Evolutionary conservation across 2,113 vertebrate species (phyloP).

Genomic region (Carassius carassius): DNA sequence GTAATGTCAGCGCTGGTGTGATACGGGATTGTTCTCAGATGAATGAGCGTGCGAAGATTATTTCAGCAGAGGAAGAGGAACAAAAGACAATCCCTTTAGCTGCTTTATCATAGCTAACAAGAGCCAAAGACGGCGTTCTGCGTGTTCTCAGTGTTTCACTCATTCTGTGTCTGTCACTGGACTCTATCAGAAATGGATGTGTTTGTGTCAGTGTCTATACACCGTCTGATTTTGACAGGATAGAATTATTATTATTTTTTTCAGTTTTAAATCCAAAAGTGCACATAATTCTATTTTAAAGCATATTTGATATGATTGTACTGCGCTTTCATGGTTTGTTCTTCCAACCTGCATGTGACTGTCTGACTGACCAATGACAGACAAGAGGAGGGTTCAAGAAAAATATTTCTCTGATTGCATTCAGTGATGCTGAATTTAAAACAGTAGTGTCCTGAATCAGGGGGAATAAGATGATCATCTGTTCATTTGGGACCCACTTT

Average conservation of each 20-base stretch:
- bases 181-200: background rate
- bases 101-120: constrained; percentile 18
- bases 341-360: too few relatives aligned
- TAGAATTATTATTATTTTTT: background rate
- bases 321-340: background rate
- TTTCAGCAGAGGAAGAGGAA: constrained; percentile 44
- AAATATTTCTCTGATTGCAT: background rate
- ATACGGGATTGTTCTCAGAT: constrained; percentile 25
- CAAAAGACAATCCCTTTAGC: constrained; percentile 39
- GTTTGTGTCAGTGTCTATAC: too few relatives aligned
- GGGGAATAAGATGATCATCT: too few relatives aligned
- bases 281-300: background rate
- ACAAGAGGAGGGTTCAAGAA: background rate
- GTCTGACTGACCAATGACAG: background rate
- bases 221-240: background rate
- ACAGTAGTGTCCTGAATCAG: too few relatives aligned
- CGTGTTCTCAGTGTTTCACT: too few relatives aligned
- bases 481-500: too few relatives aligned
- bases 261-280: background rate
- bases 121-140: background rate
- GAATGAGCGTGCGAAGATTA: constrained; percentile 70
- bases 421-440: too few relatives aligned
- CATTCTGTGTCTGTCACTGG: background rate
- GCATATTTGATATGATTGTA: background rate
- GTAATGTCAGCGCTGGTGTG: constrained; percentile 50